Conservation (phyloP, 2,888 invertebrate species). For the Stenolophus ochropezus region DNA sequence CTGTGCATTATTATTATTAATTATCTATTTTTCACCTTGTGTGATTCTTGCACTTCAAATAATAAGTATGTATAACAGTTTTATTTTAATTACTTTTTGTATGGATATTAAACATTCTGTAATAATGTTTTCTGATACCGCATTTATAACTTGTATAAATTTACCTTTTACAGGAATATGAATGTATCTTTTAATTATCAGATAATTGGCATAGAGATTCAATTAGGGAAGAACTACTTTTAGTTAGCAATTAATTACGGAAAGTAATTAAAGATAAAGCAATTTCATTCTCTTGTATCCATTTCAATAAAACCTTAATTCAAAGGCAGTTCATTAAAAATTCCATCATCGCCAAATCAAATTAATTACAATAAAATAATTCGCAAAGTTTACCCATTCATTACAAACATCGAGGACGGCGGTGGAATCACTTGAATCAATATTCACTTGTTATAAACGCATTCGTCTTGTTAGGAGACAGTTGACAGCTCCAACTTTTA, state of each 20-base stretch:
- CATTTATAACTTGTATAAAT: too few species aligned
- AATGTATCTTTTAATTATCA: neutral
- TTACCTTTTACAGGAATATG: too few species aligned
- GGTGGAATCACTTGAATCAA: slow-evolving; percentile 10
- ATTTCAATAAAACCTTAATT: slow-evolving; percentile 18
- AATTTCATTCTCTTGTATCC: neutral
- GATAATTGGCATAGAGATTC: neutral
- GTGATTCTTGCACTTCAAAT: too few species aligned
- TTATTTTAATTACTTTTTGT: too few species aligned
- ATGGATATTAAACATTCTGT: too few species aligned
- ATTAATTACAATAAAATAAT: slow-evolving; percentile 39
- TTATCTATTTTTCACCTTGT: too few species aligned
- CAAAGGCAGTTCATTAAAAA: slow-evolving; percentile 34
- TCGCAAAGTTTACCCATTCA: slow-evolving; percentile 20
- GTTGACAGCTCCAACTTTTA: slow-evolving; percentile 17
- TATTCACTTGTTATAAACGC: slow-evolving; percentile 24
- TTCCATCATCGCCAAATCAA: slow-evolving; percentile 35
- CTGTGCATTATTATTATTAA: too few species aligned
- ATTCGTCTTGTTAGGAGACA: slow-evolving; percentile 28
- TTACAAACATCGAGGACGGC: neutral
- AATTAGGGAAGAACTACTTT: neutral
- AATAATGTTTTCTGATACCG: too few species aligned
- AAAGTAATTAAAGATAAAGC: slow-evolving; percentile 12
- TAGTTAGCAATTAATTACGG: slow-evolving; percentile 1
- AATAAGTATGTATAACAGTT: too few species aligned